phyloP scores from a whole-genome alignment of 2,888 invertebrate genomes.

The Cordilura impudica region DNA sequence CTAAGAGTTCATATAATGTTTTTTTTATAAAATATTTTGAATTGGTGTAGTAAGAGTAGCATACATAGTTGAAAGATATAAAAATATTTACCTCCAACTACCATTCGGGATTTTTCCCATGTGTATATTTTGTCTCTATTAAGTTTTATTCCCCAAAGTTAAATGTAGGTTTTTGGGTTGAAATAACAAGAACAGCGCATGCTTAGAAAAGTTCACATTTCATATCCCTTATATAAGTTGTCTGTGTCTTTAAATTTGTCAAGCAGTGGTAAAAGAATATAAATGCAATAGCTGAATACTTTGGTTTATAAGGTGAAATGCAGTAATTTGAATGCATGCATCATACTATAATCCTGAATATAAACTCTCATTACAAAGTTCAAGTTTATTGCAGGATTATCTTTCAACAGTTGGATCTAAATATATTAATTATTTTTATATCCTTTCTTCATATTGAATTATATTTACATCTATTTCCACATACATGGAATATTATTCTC shows the following conservation, averaged over 20 bases:
- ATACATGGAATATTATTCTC: too few relatives aligned
- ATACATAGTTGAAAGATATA: neutral
- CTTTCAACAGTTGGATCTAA: too few relatives aligned
- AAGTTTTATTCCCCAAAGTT: neutral
- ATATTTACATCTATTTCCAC: too few relatives aligned
- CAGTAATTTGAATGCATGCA: neutral
- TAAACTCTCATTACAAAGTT: too few relatives aligned
- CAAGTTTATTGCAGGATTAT: too few relatives aligned
- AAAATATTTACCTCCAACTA: neutral
- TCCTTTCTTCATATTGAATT: too few relatives aligned
- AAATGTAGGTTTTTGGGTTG: neutral
- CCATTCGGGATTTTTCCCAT: neutral
- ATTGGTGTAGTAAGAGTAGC: neutral
- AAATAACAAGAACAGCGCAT: neutral
- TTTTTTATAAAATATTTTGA: too few relatives aligned
- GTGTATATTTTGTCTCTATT: neutral
- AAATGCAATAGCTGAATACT: neutral
- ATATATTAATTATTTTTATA: too few relatives aligned
- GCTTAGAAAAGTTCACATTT: neutral
- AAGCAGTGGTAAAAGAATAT: neutral
- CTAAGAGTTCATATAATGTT: too few relatives aligned
- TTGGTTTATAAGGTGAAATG: constrained; percentile 10
- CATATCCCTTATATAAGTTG: neutral
- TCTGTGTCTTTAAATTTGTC: neutral
- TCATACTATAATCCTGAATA: neutral